Conservation (phyloP, 2,888 invertebrate species). For the Pammene aurita region DNA sequence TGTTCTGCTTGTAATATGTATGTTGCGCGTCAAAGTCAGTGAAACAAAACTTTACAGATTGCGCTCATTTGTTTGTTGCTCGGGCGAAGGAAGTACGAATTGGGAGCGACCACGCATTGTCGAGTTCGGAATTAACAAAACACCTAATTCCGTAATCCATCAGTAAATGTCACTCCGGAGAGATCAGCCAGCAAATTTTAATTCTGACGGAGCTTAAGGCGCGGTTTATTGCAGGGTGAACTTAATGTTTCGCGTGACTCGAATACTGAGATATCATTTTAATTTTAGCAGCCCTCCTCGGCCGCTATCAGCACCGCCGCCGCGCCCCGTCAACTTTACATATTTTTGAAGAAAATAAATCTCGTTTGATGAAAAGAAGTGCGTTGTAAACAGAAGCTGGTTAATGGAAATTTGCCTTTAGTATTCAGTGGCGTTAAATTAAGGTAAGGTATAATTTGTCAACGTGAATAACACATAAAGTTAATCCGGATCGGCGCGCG, state of each 20-base stretch:
- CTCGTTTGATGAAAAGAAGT: constrained; percentile 78
- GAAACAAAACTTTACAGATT: constrained; percentile 30
- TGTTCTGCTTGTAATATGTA: constrained; percentile 22
- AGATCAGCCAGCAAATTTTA: constrained; percentile 82
- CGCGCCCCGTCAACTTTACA: constrained; percentile 69
- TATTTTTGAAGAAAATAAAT: constrained; percentile 78
- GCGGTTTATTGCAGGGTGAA: constrained; percentile 77
- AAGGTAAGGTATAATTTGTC: constrained; percentile 47
- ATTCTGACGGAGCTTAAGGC: constrained; percentile 78
- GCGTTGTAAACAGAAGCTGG: constrained; percentile 70
- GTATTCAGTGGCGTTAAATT: constrained; percentile 67
- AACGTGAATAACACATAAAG: constrained; percentile 40
- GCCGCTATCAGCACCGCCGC: constrained; percentile 61
- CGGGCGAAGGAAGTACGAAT: constrained; percentile 47
- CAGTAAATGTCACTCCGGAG: constrained; percentile 69
- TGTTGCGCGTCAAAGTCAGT: constrained; percentile 29
- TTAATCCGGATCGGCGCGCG: constrained; percentile 29
- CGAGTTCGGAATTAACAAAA: constrained; percentile 49
- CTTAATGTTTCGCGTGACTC: constrained; percentile 82
- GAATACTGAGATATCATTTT: constrained; percentile 81
- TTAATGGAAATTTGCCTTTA: constrained; percentile 75
- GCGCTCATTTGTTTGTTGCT: constrained; percentile 28
- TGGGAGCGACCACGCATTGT: constrained; percentile 38
- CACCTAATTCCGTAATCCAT: constrained; percentile 74
- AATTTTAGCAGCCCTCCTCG: constrained; percentile 71